These are phyloP conservation scores for Habrosyne pyritoides DNA, from an alignment of 2,888 invertebrate species.

Conservation along the genomic window DNA sequence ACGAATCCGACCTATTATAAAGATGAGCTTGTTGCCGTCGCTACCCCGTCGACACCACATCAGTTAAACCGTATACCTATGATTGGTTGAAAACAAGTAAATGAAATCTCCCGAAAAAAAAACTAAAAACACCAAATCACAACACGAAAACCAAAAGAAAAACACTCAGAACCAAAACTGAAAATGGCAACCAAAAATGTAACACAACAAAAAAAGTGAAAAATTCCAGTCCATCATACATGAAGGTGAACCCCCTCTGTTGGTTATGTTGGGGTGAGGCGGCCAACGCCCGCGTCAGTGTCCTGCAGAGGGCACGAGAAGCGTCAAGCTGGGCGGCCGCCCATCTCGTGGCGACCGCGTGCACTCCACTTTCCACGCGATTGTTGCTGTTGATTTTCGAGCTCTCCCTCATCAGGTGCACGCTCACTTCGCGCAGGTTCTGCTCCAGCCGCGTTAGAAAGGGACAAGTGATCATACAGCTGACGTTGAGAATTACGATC, in stretches of 20 bases:
- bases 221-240: constrained; percentile 83
- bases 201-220: too few relatives aligned
- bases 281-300: constrained; percentile 87
- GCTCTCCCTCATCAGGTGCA: constrained; percentile 88
- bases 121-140: constrained; percentile 13
- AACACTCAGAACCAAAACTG: not conserved
- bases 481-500: not conserved
- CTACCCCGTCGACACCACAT: not conserved
- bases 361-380: constrained; percentile 81
- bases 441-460: constrained; percentile 45
- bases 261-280: constrained; percentile 87
- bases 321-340: constrained; percentile 92
- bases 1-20: too few relatives aligned
- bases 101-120: not conserved
- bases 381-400: constrained; percentile 42
- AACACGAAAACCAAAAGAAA: constrained; percentile 7
- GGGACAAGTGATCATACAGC: not conserved
- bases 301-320: constrained; percentile 89
- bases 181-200: constrained; percentile 1
- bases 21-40: too few relatives aligned
- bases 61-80: not conserved
- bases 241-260: constrained; percentile 90
- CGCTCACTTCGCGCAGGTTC: constrained; percentile 93
- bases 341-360: constrained; percentile 91
- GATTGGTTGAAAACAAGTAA: not conserved